A percentile compares a stretch with the other conserved stretches of the same genome.
These are phyloP conservation scores for Alaudala cheleensis DNA, from an alignment of 2,113 vertebrate genomes.

Conservation along the genomic window DNA sequence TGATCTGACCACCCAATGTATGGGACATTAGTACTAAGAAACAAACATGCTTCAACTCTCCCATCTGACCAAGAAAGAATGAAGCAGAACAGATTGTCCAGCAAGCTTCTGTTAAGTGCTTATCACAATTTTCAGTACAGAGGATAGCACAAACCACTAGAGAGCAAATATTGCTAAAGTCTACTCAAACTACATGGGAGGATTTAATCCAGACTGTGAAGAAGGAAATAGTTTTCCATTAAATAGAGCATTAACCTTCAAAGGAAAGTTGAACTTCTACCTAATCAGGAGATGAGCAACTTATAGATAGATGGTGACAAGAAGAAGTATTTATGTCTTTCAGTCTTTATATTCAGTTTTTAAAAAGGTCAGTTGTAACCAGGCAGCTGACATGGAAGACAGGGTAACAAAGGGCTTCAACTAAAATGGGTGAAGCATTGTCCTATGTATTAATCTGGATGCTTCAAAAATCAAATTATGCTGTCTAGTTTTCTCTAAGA, in stretches of 20 bases:
- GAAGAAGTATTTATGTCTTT: background rate
- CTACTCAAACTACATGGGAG: background rate
- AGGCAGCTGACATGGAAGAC: background rate
- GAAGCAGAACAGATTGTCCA: constrained; percentile 26
- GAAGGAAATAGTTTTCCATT: background rate
- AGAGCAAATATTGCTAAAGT: background rate
- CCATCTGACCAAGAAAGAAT: background rate
- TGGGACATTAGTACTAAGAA: background rate
- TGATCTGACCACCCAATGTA: background rate
- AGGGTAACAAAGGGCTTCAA: background rate
- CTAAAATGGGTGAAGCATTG: background rate
- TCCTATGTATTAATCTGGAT: background rate
- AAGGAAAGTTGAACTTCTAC: background rate
- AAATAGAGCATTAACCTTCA: background rate
- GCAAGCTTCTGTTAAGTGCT: background rate
- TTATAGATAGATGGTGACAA: background rate
- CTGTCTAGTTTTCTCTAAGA: background rate
- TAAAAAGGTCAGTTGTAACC: background rate
- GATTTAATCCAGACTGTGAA: background rate
- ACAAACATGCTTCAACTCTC: background rate
- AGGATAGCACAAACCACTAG: background rate
- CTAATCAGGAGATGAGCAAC: background rate
- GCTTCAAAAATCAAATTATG: background rate
- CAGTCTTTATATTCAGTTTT: background rate
- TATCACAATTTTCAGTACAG: background rate